phyloP scores from a whole-genome alignment of 2,113 vertebrate genomes.

The Paradoxurus hermaphroditus region DNA sequence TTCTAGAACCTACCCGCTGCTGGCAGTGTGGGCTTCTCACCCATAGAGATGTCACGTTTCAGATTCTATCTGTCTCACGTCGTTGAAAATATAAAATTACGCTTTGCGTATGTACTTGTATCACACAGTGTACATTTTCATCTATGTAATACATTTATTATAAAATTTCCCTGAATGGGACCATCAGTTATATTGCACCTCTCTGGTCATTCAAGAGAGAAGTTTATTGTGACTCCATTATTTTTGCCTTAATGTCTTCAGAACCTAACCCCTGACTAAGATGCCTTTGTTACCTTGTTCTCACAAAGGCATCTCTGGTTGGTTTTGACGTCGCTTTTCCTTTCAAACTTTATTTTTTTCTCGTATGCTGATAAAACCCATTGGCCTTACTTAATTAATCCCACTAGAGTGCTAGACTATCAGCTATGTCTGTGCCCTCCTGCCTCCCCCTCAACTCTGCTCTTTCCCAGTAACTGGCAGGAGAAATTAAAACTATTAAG shows the following conservation, averaged over 20 bases:
- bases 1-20: not conserved
- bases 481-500: slow-evolving; percentile 1
- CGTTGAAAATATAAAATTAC: not conserved
- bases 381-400: slow-evolving; percentile 27
- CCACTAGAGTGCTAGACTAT: not conserved
- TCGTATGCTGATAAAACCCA: not conserved
- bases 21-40: not conserved
- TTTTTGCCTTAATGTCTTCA: not conserved
- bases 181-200: not conserved
- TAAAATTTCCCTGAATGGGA: not conserved
- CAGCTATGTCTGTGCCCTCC: not conserved
- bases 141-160: not conserved
- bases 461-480: not conserved
- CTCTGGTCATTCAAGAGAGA: not conserved
- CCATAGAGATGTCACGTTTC: not conserved
- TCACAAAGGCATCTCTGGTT: not conserved
- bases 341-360: not conserved
- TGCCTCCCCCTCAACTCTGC: not conserved
- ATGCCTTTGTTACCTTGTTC: not conserved
- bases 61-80: not conserved
- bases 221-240: not conserved
- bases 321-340: slow-evolving; percentile 13
- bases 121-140: not conserved
- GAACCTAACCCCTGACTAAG: not conserved
- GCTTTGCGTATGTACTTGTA: not conserved